Evolutionary conservation across 2,888 invertebrate genomes (phyloP).

Genomic region (Drosophila quasianomalipes): DNA sequence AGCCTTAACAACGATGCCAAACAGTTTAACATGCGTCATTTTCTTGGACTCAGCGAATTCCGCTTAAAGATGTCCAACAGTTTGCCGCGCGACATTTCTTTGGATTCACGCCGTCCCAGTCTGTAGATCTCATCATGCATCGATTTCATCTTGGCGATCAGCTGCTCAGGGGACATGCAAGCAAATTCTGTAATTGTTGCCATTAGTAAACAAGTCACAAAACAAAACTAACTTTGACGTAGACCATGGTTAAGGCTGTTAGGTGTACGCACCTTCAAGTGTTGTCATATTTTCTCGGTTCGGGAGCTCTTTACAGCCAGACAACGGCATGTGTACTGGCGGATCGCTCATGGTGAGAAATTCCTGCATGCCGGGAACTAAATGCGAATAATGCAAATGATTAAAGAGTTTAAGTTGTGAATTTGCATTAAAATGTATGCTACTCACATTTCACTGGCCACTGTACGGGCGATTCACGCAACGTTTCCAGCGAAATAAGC

Average conservation of each 20-base stretch:
- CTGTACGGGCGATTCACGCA: conserved; percentile 97
- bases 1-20: background rate
- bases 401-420: background rate
- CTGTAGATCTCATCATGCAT: conserved; percentile 97
- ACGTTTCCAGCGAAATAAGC: conserved; percentile 94
- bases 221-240: background rate
- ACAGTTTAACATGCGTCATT: background rate
- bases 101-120: conserved; percentile 96
- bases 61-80: conserved; percentile 93
- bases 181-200: conserved; percentile 88
- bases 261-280: conserved; percentile 90
- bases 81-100: conserved; percentile 98
- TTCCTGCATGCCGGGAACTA: conserved; percentile 95
- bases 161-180: conserved; percentile 91
- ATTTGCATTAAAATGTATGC: background rate
- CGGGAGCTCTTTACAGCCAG: conserved; percentile 90
- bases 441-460: conserved; percentile 98
- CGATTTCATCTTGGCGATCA: conserved; percentile 97
- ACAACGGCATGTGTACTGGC: conserved; percentile 86
- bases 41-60: conserved; percentile 13
- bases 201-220: background rate
- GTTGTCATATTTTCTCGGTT: conserved; percentile 91
- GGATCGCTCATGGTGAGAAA: conserved; percentile 90
- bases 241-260: background rate
- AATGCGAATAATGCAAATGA: background rate